phyloP scores from a whole-genome alignment of 2,888 invertebrate species.

The Nowickia ferox region DNA sequence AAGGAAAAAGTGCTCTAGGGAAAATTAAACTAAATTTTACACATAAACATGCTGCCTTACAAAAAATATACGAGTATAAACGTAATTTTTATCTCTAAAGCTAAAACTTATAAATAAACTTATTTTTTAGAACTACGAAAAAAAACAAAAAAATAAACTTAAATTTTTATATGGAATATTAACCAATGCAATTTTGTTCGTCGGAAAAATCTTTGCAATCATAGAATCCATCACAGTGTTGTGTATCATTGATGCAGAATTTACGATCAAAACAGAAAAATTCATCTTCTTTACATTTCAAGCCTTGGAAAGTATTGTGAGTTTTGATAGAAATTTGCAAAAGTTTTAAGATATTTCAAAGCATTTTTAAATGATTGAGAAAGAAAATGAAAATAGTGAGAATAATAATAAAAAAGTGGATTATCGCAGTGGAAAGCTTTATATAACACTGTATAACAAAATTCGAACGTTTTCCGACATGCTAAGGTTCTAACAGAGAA shows the following conservation, averaged over 20 bases:
- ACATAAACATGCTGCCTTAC: slow-evolving; percentile 59
- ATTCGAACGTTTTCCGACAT: too few relatives aligned
- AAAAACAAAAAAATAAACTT: not conserved
- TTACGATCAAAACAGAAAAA: slow-evolving; percentile 89
- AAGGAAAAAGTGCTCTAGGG: slow-evolving; percentile 33
- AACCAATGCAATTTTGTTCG: slow-evolving; percentile 92
- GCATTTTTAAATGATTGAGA: slow-evolving; percentile 24
- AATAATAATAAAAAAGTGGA: not conserved
- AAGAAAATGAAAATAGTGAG: slow-evolving; percentile 32
- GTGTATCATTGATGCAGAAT: slow-evolving; percentile 89
- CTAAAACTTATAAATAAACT: slow-evolving; percentile 18
- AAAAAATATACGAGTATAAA: not conserved
- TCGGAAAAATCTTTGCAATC: slow-evolving; percentile 96
- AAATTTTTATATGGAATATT: slow-evolving; percentile 76
- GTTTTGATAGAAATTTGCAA: slow-evolving; percentile 34
- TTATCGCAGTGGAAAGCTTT: slow-evolving; percentile 18
- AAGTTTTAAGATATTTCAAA: slow-evolving; percentile 38
- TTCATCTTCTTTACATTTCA: slow-evolving; percentile 86
- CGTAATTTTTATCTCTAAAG: not conserved
- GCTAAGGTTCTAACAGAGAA: too few relatives aligned
- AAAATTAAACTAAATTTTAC: slow-evolving; percentile 32
- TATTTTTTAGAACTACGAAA: slow-evolving; percentile 1
- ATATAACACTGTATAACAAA: too few relatives aligned
- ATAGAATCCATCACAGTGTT: slow-evolving; percentile 94
- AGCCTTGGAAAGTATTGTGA: slow-evolving; percentile 75